Conservation (phyloP, 2,113 vertebrate genomes). For the Taxidea taxus region DNA sequence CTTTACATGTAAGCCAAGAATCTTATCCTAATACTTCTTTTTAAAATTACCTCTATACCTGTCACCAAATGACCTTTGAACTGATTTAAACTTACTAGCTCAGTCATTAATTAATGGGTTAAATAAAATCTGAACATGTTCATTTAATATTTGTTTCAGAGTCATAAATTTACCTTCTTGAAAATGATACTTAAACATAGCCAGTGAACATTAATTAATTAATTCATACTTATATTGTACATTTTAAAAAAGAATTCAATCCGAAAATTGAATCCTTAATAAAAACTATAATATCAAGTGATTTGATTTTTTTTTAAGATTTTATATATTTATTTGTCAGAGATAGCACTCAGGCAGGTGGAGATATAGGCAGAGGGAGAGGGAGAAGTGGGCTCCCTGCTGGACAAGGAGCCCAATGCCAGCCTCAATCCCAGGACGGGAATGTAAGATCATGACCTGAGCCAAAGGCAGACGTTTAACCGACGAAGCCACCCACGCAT, state of each 20-base stretch:
- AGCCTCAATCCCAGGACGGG: no score
- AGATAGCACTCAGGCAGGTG: no score
- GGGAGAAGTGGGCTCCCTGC: no score
- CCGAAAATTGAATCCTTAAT: not conserved
- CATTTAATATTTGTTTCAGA: not conserved
- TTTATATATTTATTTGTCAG: no score
- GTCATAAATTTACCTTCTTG: not conserved
- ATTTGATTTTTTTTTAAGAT: not conserved
- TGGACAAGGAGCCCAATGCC: no score
- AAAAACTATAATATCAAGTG: not conserved
- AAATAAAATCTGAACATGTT: not conserved
- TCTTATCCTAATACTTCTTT: not conserved
- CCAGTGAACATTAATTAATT: not conserved
- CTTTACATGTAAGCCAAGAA: not conserved
- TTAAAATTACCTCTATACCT: not conserved
- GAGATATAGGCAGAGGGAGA: no score
- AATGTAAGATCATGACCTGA: no score
- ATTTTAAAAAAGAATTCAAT: not conserved
- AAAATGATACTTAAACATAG: constrained; percentile 24
- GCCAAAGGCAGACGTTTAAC: no score
- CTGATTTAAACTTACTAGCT: not conserved
- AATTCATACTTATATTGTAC: not conserved
- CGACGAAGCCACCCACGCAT: no score
- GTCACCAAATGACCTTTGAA: not conserved
- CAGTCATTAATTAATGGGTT: not conserved